phyloP scores from a whole-genome alignment of 2,797 vertebrate genomes.

The Carcharodon carcharias region DNA sequence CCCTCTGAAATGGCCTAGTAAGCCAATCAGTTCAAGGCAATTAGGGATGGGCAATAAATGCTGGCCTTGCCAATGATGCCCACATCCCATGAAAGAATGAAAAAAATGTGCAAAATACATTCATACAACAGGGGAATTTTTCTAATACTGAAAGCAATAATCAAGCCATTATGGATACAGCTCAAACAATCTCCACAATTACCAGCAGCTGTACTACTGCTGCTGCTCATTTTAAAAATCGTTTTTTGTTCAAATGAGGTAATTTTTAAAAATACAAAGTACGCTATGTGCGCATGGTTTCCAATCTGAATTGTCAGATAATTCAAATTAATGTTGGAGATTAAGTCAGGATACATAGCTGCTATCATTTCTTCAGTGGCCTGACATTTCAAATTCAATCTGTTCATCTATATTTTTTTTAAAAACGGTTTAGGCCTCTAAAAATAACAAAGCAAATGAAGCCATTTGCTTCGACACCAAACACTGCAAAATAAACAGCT shows the following conservation, averaged over 20 bases:
- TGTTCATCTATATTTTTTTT: not conserved
- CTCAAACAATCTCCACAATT: not conserved
- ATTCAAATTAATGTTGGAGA: constrained; percentile 9
- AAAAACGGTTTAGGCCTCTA: not conserved
- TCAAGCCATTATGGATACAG: not conserved
- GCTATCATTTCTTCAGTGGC: not conserved
- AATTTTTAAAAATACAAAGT: not conserved
- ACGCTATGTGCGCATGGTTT: not conserved
- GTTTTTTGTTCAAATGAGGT: not conserved
- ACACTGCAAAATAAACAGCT: not conserved
- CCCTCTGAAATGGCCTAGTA: no score
- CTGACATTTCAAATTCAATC: not conserved
- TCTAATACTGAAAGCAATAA: not conserved
- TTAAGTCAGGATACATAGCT: not conserved
- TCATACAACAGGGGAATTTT: not conserved
- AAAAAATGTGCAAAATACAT: not conserved
- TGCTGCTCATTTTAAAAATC: not conserved
- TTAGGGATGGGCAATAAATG: no score
- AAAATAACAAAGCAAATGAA: not conserved
- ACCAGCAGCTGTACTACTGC: not conserved
- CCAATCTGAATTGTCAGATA: not conserved
- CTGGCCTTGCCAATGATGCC: no score
- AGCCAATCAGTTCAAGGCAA: no score
- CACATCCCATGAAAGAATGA: not conserved
- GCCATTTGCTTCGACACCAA: not conserved